Conservation (phyloP, 1,140 invertebrate species). For the Diorhabda carinulata region DNA sequence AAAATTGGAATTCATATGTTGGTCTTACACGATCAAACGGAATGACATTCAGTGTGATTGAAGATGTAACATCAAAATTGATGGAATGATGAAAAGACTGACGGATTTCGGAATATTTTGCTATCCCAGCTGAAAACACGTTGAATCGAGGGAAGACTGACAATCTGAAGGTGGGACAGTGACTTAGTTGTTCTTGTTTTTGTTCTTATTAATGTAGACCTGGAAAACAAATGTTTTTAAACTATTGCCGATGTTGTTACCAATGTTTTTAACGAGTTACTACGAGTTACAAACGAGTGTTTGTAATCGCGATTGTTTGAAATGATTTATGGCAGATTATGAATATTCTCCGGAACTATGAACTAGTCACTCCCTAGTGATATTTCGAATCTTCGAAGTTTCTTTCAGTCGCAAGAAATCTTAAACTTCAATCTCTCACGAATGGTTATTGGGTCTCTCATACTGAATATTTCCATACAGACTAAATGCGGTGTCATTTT, state of each 20-base stretch:
- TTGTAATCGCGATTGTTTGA: not conserved
- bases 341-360: not conserved
- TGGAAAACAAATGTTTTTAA: not conserved
- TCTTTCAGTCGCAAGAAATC: conserved; percentile 1
- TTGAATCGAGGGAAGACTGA: not conserved
- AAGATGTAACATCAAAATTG: not conserved
- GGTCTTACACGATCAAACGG: no score
- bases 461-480: not conserved
- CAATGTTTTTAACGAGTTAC: not conserved
- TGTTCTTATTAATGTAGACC: not conserved
- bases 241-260: not conserved
- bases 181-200: not conserved
- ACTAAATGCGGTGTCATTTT: not conserved
- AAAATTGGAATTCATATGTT: no score
- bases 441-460: not conserved
- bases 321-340: not conserved
- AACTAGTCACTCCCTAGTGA: not conserved
- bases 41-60: not conserved
- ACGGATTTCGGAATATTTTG: conserved; percentile 3
- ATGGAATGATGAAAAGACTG: not conserved
- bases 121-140: not conserved
- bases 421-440: not conserved
- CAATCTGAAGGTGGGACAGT: not conserved
- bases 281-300: not conserved
- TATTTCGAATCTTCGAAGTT: conserved; percentile 1